These are phyloP conservation scores for Caenorhabditis sp. DNA, from an alignment of 2,888 invertebrate genomes.

Conservation along the genomic window DNA sequence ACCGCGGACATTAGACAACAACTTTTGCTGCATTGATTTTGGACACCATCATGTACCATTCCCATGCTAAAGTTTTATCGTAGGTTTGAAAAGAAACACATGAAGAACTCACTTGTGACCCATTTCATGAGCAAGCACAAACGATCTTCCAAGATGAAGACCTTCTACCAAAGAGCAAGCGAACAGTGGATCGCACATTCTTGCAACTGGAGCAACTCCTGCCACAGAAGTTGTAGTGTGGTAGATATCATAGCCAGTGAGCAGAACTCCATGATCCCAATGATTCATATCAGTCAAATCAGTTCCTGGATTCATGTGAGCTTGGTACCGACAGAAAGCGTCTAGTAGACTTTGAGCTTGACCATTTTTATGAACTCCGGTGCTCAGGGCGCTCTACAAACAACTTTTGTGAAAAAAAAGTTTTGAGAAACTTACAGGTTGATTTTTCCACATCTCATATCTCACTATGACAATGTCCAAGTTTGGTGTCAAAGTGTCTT, in stretches of 20 bases:
- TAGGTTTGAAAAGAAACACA: not conserved
- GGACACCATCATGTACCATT: constrained; percentile 83
- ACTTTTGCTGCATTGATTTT: constrained; percentile 80
- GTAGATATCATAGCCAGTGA: constrained; percentile 83
- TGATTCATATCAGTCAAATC: constrained; percentile 81
- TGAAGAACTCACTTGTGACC: constrained; percentile 81
- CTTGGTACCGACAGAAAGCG: constrained; percentile 82
- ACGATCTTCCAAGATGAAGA: constrained; percentile 81
- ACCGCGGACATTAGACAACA: constrained; percentile 83
- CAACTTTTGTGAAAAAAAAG: not conserved
- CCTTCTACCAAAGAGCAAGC: constrained; percentile 83
- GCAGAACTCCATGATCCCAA: constrained; percentile 83
- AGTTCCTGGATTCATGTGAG: constrained; percentile 81
- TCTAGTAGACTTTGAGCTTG: constrained; percentile 82
- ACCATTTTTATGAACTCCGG: constrained; percentile 80
- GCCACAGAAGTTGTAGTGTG: constrained; percentile 83
- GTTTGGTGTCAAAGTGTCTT: constrained; percentile 80
- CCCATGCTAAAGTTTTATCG: constrained; percentile 78
- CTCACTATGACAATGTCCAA: constrained; percentile 82
- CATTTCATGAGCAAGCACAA: constrained; percentile 83
- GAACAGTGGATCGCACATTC: constrained; percentile 83
- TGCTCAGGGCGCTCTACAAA: constrained; percentile 75
- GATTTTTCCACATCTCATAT: constrained; percentile 82
- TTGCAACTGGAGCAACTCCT: constrained; percentile 83
- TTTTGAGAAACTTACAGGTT: constrained; percentile 73